Evolutionary conservation across 2,888 invertebrate genomes (phyloP), one percentile per base, ranked within the genome.

Genomic region (Sesia bembeciformis): DNA sequence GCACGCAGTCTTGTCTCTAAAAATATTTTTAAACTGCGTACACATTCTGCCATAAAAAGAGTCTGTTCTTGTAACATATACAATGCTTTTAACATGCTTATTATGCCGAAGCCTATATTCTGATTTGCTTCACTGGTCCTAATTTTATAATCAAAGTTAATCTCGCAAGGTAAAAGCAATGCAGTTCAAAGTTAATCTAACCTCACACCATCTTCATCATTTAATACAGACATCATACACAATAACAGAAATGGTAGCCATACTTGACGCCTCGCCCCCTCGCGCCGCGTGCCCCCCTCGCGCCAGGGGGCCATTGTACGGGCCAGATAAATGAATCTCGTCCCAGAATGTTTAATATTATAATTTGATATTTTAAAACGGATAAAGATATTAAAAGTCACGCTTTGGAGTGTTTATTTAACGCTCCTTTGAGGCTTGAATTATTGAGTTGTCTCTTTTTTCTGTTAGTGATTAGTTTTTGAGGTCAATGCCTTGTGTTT

Each of bases 291-390:
- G 52, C 56, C 41, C 56, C 63, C 40, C 60, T 51, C 54, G n/a
- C 61, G 60, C 64, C 61, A 65, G 86, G 88, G 74, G 65, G 60
- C 79, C 82, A 75, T 88, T 87, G 85, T 87, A 72, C 67, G 58
- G 57, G 57, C 62, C 75, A 80, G 78, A 87, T 81, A 84, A 87
- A 88, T 84, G 88, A 80, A 80, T 73, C 79, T 65, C 68, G 68
- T 67, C 78, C 70, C 68, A 78, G 76, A 78, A 81, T 80, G 78
- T 76, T 84, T 84, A 86, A 87, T 87, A 87, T 87, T 88, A 88
- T 88, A 88, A 88, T 88, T 87, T 88, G 88, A 88, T 88, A 88
- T 88, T 87, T 86, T 84, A 76, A 83, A 86, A 84, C 76, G 85
- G 78, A 87, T 88, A 84, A 81, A 87, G 84, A 87, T 88, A 87